Evolutionary conservation across 2,113 vertebrate genomes (phyloP).

Genomic region (Neotragus moschatus): DNA sequence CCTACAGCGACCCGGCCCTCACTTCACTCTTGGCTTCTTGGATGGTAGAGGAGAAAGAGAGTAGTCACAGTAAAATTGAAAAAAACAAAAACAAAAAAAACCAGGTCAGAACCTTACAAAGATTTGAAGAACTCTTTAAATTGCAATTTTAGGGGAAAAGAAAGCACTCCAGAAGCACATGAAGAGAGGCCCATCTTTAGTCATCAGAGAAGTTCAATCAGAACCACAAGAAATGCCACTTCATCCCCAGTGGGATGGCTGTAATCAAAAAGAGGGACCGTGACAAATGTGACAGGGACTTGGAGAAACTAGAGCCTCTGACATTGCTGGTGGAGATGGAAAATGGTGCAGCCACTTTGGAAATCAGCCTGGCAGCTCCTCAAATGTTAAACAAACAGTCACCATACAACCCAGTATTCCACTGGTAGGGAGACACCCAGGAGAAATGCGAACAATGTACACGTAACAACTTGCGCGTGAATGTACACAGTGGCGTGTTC

Average conservation of each 20-base stretch:
- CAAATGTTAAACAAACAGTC: not conserved
- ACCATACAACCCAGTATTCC: not conserved
- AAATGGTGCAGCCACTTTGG: not conserved
- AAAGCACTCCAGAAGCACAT: not conserved
- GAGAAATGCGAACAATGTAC: not conserved
- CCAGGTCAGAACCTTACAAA: not conserved
- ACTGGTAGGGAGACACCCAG: not conserved
- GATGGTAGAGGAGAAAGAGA: not conserved
- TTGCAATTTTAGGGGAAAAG: not conserved
- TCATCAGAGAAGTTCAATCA: not conserved
- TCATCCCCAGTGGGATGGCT: not conserved
- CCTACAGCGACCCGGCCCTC: not conserved
- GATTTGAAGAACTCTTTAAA: not conserved
- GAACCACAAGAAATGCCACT: not conserved
- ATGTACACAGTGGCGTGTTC: not conserved
- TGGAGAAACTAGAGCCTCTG: not conserved
- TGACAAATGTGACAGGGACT: not conserved
- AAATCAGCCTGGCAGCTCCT: not conserved
- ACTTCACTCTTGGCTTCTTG: not conserved
- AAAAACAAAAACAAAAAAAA: not conserved
- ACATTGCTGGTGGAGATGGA: not conserved
- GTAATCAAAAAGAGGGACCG: not conserved
- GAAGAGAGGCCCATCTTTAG: not conserved
- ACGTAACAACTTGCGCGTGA: not conserved
- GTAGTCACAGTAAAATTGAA: not conserved